These are phyloP conservation scores for Melanotaenia pygmaea DNA, from an alignment of 2,797 vertebrate species.

Conservation along the genomic window DNA sequence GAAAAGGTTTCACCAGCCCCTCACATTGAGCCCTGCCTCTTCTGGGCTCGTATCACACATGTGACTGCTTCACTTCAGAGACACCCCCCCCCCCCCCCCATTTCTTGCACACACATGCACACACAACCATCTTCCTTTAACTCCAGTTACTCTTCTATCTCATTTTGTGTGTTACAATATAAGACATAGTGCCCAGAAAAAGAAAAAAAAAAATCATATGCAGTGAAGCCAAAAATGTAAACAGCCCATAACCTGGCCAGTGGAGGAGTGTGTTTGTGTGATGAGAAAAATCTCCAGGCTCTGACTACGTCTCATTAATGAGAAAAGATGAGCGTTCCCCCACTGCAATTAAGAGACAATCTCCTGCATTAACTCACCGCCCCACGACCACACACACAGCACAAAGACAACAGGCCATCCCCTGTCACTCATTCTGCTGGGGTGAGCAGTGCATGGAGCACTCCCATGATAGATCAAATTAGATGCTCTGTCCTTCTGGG, in stretches of 20 bases:
- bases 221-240: constrained; percentile 73
- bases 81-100: constrained; percentile 9
- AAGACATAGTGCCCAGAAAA: constrained; percentile 48
- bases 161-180: constrained; percentile 58
- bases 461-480: constrained; percentile 74
- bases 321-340: constrained; percentile 83
- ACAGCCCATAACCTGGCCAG: constrained; percentile 76
- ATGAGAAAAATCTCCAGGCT: constrained; percentile 78
- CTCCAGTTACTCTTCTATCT: constrained; percentile 53
- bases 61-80: constrained; percentile 76
- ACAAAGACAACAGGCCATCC: constrained; percentile 78
- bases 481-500: constrained; percentile 68
- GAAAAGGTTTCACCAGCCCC: constrained; percentile 69
- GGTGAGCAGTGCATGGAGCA: constrained; percentile 66
- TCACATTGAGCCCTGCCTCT: constrained; percentile 61
- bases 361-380: constrained; percentile 80
- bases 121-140: constrained; percentile 39
- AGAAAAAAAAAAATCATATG: constrained; percentile 40
- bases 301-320: constrained; percentile 79
- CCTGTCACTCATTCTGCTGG: constrained; percentile 76
- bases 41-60: constrained; percentile 70
- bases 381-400: constrained; percentile 83
- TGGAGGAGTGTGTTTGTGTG: constrained; percentile 70
- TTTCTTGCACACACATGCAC: constrained; percentile 21
- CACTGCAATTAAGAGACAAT: constrained; percentile 84